Base-by-base conservation (phyloP, 2,797 vertebrate species). In the Petrocephalus schoutedeni region DNA sequence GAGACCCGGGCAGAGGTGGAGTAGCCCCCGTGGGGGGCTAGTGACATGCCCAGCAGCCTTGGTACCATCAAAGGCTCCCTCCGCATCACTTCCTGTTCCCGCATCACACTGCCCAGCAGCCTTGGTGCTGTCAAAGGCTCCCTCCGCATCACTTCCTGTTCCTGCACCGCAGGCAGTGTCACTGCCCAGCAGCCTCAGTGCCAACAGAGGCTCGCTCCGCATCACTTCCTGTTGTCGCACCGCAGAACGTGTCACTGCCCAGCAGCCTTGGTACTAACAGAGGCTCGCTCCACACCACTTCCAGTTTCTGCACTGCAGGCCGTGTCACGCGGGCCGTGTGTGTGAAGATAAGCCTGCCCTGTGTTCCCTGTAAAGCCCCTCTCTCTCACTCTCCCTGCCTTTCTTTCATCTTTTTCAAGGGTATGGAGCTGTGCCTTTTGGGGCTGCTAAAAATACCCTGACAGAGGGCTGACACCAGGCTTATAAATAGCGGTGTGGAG, bases 401-500 rank as follows among this genome's bases (percentile, higher is more conserved):
- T 64, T 58, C 85, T 86, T 86, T 57, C 54, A 36, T n/a, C 84
- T 45, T 32, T 82, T 86, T 77, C 91, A 90, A 92, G 89, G 91
- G 92, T 92, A 91, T 90, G 88, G 71, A 85, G 67, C 19, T 57
- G 87, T 92, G 51, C 89, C 87, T 89, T 90, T 67, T 10, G 90
- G 92, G 87, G 89, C 88, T 80, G 86, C 87, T 85, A 88, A 91
- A 92, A 94, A 94, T 89, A 90, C 89, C 88, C 91, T 91, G 92
- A 93, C 92, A 91, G 92, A 89, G 49, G 19, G 57, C 90, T 64
- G 87, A 87, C 89, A 89, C 88, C 23, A 45, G 58, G 59, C 86
- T 92, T 95, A 94, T 94, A 94, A 93, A 94, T 94, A 80, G 74
- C 19, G 94, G 91, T 84, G 1, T 0, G 49, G 4, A 23, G 90